Conservation (phyloP, 2,888 invertebrate species). For the Tridacna crocea region DNA sequence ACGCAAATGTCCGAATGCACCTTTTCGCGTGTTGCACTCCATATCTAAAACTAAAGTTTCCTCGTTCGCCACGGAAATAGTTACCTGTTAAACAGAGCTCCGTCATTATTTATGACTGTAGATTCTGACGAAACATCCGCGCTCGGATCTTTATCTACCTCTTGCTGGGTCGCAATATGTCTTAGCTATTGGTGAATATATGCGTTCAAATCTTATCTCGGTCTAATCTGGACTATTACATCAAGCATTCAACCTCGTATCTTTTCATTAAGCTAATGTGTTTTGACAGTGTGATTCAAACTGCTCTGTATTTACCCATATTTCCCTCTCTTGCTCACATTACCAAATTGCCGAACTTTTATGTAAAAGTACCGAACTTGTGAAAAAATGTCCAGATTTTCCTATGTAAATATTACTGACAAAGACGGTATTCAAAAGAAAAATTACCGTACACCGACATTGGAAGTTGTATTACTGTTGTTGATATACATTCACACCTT, state of each 20-base stretch:
- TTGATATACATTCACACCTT: too few species aligned
- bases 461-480: too few species aligned
- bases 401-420: slow-evolving; percentile 7
- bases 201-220: slow-evolving; percentile 15
- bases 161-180: slow-evolving; percentile 14
- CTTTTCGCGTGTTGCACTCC: too few species aligned
- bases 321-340: too few species aligned
- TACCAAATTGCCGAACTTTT: slow-evolving; percentile 13
- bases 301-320: slow-evolving; percentile 1
- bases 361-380: not conserved
- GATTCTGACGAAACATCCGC: not conserved
- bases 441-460: too few species aligned
- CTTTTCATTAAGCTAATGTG: slow-evolving; percentile 44
- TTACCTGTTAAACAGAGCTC: not conserved
- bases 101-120: slow-evolving; percentile 10
- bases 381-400: not conserved
- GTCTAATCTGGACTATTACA: slow-evolving; percentile 22
- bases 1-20: too few species aligned
- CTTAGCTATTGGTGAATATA: slow-evolving; percentile 19
- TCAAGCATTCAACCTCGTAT: slow-evolving; percentile 22
- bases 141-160: slow-evolving; percentile 7
- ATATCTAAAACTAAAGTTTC: too few species aligned
- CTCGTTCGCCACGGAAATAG: not conserved
- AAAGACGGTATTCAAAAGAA: not conserved
- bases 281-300: slow-evolving; percentile 45